Base-by-base conservation (phyloP, 2,888 invertebrate genomes). In the Hypolimnas misippus region DNA sequence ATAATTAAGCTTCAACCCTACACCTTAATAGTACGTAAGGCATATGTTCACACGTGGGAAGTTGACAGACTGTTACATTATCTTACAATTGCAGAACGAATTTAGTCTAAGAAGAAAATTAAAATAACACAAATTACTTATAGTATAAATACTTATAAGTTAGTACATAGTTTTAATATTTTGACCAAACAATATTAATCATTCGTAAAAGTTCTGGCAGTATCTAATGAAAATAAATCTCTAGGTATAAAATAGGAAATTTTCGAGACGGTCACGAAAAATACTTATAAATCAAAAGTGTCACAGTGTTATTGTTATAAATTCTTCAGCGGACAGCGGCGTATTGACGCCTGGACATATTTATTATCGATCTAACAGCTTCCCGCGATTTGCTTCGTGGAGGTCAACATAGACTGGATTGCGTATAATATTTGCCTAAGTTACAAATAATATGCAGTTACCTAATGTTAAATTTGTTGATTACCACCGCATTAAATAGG, bases 281-380 rank as follows among this genome's bases (percentile, higher is more conserved):
- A 55, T 8, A 33, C 38, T 61, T 57, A 53, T 57, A 62, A 57
- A 62, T 62, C 62, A 62, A 57, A 62, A 25, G 29, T 53, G 44
- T 57, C 62, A 52, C 25, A 46, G 12, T 21, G 46, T 25, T 53
- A 19, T 53, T 40, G 38, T 53, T 46, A 62, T 62, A 62, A 62
- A 62, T 52, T 62, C 29, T 38, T 19, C 21, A 17, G 46, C 16
- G 42, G 52, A 38, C 52, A 29, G 16, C 25, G n/a, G 25, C 40
- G n/a, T 58, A 49, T 50, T n/a, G 33, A 51, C 31, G 51, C 21
- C 33, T 17, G 17, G 17, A 21, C 54, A 40, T 31, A 58, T 33
- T 56, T 50, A 21, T 17, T 40, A 51, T n/a, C 6, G 17, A 49
- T n/a, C 29, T 49, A 16, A 14, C 49, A 3, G n/a, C 14, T 8